These are phyloP conservation scores for Synanthedon tipuliformis DNA, from an alignment of 2,888 invertebrate species.

Conservation along the genomic window DNA sequence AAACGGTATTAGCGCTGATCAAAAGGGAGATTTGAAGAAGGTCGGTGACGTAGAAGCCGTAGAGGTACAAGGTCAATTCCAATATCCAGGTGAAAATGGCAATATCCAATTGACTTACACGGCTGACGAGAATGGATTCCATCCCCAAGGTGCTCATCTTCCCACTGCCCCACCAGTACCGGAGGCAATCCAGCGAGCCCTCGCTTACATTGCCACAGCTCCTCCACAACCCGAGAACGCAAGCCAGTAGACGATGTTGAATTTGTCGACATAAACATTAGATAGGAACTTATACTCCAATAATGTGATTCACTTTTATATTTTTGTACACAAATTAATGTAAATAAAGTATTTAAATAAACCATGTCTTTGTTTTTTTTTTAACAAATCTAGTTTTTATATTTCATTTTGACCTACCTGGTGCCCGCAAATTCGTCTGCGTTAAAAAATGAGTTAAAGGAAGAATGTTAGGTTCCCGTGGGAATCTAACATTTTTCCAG, in stretches of 20 bases:
- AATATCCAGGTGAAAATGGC: slow-evolving; percentile 75
- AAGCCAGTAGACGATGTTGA: slow-evolving; percentile 21
- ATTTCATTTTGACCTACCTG: no score
- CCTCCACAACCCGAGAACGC: slow-evolving; percentile 40
- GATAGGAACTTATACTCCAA: slow-evolving; percentile 17
- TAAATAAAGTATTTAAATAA: no score
- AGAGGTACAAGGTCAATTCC: slow-evolving; percentile 74
- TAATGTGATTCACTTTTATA: slow-evolving; percentile 25
- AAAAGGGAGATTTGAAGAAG: slow-evolving; percentile 72
- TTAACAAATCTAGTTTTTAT: no score
- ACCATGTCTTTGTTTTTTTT: no score
- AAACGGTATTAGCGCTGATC: slow-evolving; percentile 74
- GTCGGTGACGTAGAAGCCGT: slow-evolving; percentile 65
- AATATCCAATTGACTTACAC: slow-evolving; percentile 73
- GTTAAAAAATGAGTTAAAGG: no score
- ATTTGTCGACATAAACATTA: not conserved
- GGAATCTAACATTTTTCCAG: no score
- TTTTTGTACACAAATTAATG: slow-evolving; percentile 22
- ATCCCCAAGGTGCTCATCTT: slow-evolving; percentile 73
- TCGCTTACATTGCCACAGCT: slow-evolving; percentile 75
- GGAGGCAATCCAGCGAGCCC: slow-evolving; percentile 74
- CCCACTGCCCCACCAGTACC: slow-evolving; percentile 79
- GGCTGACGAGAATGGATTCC: slow-evolving; percentile 80
- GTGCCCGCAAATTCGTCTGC: no score
- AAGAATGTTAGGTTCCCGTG: no score